phyloP scores from a whole-genome alignment of 2,888 invertebrate species.

The Drosophila demipolita region DNA sequence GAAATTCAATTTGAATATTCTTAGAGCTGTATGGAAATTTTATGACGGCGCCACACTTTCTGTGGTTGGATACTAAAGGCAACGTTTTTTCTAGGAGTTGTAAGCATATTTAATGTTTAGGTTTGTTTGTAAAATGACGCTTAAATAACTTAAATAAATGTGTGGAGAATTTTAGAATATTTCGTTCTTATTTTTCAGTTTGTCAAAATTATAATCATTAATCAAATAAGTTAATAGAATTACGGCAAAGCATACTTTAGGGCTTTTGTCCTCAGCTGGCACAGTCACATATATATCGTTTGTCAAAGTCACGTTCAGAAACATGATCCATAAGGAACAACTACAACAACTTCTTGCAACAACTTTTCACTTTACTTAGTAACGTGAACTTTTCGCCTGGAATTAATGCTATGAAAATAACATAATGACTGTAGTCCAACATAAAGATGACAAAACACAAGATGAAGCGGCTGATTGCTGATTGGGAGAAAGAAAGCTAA shows the following conservation, averaged over 20 bases:
- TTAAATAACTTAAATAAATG: neutral
- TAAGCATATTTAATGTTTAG: neutral
- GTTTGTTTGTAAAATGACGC: neutral
- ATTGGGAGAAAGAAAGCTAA: conserved; percentile 1
- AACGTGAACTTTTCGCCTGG: conserved; percentile 23
- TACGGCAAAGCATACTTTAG: conserved; percentile 7
- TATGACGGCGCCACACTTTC: neutral
- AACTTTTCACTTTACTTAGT: conserved; percentile 21
- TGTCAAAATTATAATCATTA: conserved; percentile 32
- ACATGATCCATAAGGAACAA: neutral
- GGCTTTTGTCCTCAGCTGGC: neutral
- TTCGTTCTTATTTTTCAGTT: neutral
- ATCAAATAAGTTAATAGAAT: conserved; percentile 50
- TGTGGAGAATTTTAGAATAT: too few relatives aligned
- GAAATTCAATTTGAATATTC: conserved; percentile 31
- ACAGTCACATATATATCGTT: conserved; percentile 17
- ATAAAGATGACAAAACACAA: conserved; percentile 50
- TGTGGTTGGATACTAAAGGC: neutral
- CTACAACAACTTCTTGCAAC: conserved; percentile 4
- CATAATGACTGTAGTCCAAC: conserved; percentile 25
- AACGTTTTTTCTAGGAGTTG: neutral
- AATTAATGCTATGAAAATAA: conserved; percentile 10
- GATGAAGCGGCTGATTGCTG: conserved; percentile 47
- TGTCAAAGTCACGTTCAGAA: conserved; percentile 22
- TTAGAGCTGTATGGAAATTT: neutral